A percentile compares a stretch with the other conserved stretches of the same genome.
Conservation (phyloP, 2,797 vertebrate species). For the Tenualosa thibaudeaui region DNA sequence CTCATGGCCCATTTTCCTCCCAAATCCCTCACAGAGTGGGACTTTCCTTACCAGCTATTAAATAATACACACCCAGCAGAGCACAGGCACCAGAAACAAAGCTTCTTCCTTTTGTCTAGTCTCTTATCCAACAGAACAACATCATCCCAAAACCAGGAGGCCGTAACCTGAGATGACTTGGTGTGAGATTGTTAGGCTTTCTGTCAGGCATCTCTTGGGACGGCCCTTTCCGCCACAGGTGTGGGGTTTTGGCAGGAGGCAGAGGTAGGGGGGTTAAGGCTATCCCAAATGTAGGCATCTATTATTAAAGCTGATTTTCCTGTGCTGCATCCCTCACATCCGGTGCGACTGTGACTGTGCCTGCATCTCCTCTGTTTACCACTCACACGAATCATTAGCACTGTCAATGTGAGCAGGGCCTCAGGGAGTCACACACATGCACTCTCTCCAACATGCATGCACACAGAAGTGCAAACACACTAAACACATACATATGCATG, state of each 20-base stretch:
- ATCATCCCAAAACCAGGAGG: not conserved
- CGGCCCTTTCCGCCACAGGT: conserved; percentile 34
- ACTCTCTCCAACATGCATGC: conserved; percentile 18
- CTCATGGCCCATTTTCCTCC: conserved; percentile 9
- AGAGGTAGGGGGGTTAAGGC: not conserved
- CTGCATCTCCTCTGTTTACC: conserved; percentile 42
- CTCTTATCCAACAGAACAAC: not conserved
- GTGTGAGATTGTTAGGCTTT: conserved; percentile 20
- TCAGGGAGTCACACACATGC: conserved; percentile 32
- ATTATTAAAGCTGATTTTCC: conserved; percentile 64
- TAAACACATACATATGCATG: not conserved
- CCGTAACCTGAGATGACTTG: conserved; percentile 16
- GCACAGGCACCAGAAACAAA: not conserved
- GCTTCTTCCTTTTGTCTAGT: not conserved
- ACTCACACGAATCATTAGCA: conserved; percentile 58
- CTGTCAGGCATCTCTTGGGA: conserved; percentile 40
- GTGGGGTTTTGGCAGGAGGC: conserved; percentile 14
- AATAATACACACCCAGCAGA: conserved; percentile 22
- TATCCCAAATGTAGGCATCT: conserved; percentile 51
- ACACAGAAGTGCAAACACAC: conserved; percentile 26
- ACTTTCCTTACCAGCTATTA: conserved; percentile 2
- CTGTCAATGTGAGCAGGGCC: conserved; percentile 53
- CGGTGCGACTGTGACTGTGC: conserved; percentile 29
- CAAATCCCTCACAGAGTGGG: not conserved
- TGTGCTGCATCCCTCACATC: conserved; percentile 49